phyloP scores from a whole-genome alignment of 2,113 vertebrate genomes.

The Ceyx cyanopectus region DNA sequence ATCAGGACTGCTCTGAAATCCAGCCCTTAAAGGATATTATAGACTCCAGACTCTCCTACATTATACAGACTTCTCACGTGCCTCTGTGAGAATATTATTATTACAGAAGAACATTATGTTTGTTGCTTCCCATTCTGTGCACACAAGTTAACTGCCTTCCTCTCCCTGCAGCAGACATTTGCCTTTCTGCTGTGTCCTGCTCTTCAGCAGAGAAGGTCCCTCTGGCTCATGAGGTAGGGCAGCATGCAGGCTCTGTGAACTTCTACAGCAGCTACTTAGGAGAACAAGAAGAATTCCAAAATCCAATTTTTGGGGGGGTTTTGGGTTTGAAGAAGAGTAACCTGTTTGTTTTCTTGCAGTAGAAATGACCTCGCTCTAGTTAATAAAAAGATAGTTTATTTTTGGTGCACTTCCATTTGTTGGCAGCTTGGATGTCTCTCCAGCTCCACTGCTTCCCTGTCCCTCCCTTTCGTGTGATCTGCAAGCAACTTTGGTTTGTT shows the following conservation, averaged over 20 bases:
- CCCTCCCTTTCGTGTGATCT: conserved; percentile 54
- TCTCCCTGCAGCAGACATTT: background rate
- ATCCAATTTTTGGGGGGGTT: background rate
- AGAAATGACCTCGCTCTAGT: background rate
- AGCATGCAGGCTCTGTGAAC: background rate
- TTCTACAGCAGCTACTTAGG: background rate
- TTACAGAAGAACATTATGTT: background rate
- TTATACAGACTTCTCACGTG: background rate
- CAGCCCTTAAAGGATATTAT: background rate
- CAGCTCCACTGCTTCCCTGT: conserved; percentile 32
- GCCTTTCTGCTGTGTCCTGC: background rate
- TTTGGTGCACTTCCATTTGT: conserved; percentile 60
- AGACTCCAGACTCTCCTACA: background rate
- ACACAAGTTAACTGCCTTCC: background rate
- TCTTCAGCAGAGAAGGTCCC: background rate
- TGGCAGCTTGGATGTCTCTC: conserved; percentile 51
- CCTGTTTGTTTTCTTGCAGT: conserved; percentile 28
- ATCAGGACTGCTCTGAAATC: background rate
- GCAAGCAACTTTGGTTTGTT: conserved; percentile 75
- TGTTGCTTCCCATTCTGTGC: background rate
- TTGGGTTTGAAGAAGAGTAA: conserved; percentile 1
- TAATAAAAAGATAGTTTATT: conserved; percentile 55
- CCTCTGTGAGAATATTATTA: background rate
- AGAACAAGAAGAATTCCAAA: background rate
- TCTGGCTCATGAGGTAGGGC: background rate